Conservation (phyloP, 2,797 vertebrate species). For the Sparidentex hasta region DNA sequence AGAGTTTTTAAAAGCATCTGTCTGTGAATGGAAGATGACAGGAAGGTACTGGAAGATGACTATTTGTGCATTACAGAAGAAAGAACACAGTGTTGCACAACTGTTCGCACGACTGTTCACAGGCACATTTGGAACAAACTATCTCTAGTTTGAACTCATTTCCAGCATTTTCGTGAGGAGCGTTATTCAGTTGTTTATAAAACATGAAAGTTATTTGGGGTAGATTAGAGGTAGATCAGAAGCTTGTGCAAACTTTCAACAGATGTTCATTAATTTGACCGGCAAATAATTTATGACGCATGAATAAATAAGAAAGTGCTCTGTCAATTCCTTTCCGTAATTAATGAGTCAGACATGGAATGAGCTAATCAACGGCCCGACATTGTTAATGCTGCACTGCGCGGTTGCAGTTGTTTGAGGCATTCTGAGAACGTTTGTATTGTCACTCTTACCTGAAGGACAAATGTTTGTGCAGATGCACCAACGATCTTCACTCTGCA, state of each 20-base stretch:
- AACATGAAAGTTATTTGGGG: background rate
- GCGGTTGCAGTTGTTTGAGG: background rate
- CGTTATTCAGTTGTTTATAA: background rate
- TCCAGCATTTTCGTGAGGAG: background rate
- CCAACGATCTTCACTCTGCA: slow-evolving; percentile 86
- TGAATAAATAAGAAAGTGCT: slow-evolving; percentile 24
- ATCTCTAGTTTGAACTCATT: background rate
- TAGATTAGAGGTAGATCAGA: background rate
- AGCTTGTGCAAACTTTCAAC: background rate
- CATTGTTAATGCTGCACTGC: background rate
- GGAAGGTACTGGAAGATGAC: background rate
- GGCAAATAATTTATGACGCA: slow-evolving; percentile 21
- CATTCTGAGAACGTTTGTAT: background rate
- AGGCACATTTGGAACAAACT: background rate
- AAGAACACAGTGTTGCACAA: background rate
- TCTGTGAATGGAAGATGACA: background rate
- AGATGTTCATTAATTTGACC: slow-evolving; percentile 14
- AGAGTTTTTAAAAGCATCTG: background rate
- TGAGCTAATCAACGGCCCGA: background rate
- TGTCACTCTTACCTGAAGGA: slow-evolving; percentile 83
- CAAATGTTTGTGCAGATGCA: slow-evolving; percentile 79
- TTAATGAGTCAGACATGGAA: slow-evolving; percentile 1
- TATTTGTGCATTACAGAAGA: background rate
- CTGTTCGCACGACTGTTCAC: background rate
- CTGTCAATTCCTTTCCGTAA: background rate